Base-by-base conservation (phyloP, 1,140 invertebrate genomes). In the Trichogramma pretiosum region DNA sequence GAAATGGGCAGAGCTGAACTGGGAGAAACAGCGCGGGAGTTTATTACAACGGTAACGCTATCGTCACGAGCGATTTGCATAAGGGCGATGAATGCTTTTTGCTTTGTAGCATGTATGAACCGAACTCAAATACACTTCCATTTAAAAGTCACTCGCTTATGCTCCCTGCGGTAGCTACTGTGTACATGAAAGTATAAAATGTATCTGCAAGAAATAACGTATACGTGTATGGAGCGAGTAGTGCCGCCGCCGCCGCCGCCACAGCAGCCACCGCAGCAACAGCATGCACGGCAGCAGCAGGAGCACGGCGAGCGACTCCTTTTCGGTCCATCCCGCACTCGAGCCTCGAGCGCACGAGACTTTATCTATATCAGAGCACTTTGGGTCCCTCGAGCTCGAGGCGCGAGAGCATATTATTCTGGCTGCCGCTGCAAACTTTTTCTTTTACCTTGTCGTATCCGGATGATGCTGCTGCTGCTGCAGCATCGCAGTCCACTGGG, bases 361-460 rank as follows among this genome's bases (percentile, higher is more conserved):
- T 45, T 40, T 54, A 52, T 52, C 49, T 53, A 50, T 56, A 54
- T 50, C 55, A 45, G 22, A 24, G 43, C 38, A 43, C 35, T 49
- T 50, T 34, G 48, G 42, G 7, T n/a, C n/a, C n/a, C n/a, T n/a
- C 1, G 22, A 28, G 17, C 24, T 13, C 43, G 32, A 46, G 32
- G n/a, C n/a, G n/a, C n/a, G 16, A 45, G 52, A 54, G 54, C 35
- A 45, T 56, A 59, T 52, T 53, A 45, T 52, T 52, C 33, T 48
- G 43, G 21, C 3, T 23, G 1, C 28, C 23, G 16, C n/a, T n/a
- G n/a, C n/a, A n/a, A n/a, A n/a, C n/a, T n/a, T 19, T 9, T 36
- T 4, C 4, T 18, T 36, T 36, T 36, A 16, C 13, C 11, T 36
- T 18, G 17, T n/a, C 41, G 21, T 32, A 26, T 32, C 23, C 19